Base-by-base conservation (phyloP, 2,888 invertebrate genomes). In the Carterocephalus palaemon region DNA sequence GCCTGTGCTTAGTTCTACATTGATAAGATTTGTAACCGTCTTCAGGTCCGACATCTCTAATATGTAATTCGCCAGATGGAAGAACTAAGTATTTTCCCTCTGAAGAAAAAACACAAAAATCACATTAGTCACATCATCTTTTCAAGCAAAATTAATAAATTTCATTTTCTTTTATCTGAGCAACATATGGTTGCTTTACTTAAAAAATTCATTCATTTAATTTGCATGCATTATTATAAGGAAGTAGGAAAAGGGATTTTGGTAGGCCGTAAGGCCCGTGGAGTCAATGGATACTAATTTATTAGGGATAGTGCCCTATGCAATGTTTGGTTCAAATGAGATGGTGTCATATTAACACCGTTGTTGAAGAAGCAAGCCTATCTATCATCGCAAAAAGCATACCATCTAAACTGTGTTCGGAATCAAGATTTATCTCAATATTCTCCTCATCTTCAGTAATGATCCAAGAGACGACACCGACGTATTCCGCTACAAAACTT, bases 31-130 rank as follows among this genome's bases (percentile, higher is more conserved):
- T 95, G 83, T 95, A 95, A 52, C 96, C 96, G 80, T 98, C 97
- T 77, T 96, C 96, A 53, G 95, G 95, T 77, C 95, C 95, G 51
- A 97, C 97, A 88, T 97, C 96, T 70, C 95, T 92, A 66, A 98
- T 96, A 81, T 98, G 97, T 54, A 98, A 90, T 83, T 98, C 97
- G 56, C 98, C 98, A 67, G 96, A 95, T 57, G 96, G 95, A 50
- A 98, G 89, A 29, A 98, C 97, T 78, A 97, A 91, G 75, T 97
- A 96, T 90, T 98, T 96, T 62, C 96, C 96, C 85, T 97, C 98
- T 97, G 88, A 53, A 49, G 59, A 63, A 64, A 59, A 54, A 16
- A 29, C 54, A 47, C 47, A 45, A 48, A n/a, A n/a, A n/a, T n/a
- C 22, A 48, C 3, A 39, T 45, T 29, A 55, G 10, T 8, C 2